Evolutionary conservation across 2,797 vertebrate genomes (phyloP).

Genomic region (Acipenser ruthenus): DNA sequence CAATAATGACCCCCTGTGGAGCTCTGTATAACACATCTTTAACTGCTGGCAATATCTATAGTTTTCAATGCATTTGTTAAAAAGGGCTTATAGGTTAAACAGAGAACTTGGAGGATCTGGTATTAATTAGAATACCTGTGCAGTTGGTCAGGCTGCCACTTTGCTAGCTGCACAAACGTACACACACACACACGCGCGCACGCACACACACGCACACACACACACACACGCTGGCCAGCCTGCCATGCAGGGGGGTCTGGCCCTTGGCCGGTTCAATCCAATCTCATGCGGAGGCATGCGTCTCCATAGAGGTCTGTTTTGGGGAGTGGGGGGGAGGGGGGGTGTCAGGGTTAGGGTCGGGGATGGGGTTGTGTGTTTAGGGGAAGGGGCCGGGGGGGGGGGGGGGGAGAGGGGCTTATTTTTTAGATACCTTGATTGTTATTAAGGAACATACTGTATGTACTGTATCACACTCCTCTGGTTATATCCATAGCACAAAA

Average conservation of each 20-base stretch:
- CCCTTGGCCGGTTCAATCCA: slow-evolving; percentile 8
- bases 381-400: slow-evolving; percentile 27
- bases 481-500: slow-evolving; percentile 13
- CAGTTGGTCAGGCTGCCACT: too few species aligned
- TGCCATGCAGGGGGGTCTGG: slow-evolving; percentile 42
- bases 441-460: slow-evolving; percentile 10
- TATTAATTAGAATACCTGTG: too few species aligned
- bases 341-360: slow-evolving; percentile 11
- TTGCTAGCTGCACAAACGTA: slow-evolving; percentile 17
- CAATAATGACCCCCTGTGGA: too few species aligned
- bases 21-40: too few species aligned
- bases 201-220: slow-evolving; percentile 24
- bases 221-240: slow-evolving; percentile 43
- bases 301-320: slow-evolving; percentile 30
- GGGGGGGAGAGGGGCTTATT: slow-evolving; percentile 12
- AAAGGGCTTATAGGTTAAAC: too few species aligned
- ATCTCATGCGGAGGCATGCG: slow-evolving; percentile 26
- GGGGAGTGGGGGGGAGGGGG: slow-evolving; percentile 8
- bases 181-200: slow-evolving; percentile 37
- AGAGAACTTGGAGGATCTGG: too few species aligned
- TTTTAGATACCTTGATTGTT: slow-evolving; percentile 3
- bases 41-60: too few species aligned
- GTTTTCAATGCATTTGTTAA: too few species aligned
- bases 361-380: slow-evolving; percentile 17
- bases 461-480: slow-evolving; percentile 20